Evolutionary conservation across 2,113 vertebrate genomes (phyloP), one percentile per base, ranked within the genome.

Genomic region (Oceanodroma tethys): DNA sequence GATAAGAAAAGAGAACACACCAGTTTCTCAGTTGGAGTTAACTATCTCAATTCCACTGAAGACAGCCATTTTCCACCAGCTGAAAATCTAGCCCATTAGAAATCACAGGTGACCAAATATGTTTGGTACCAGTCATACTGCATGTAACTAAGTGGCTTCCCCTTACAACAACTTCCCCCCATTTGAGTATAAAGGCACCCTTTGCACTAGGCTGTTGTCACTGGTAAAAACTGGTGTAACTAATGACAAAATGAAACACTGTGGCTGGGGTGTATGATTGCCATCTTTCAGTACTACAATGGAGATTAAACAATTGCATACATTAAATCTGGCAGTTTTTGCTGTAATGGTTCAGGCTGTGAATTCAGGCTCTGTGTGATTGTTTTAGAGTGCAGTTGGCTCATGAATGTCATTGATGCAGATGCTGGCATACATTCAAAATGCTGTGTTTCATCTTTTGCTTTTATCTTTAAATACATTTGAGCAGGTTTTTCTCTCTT

Each of bases 391-490:
- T 60, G 42, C 91, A 90, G 56, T 71, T 59, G 81, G 48, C 81
- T 86, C 32, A 2, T 70, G 71, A 93, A 79, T 63, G 65, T 76
- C 62, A 76, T 66, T 82, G 91, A 95, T 82, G 86, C 55, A 68
- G 71, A 83, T 1, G 3, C 70, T 89, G 23, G 63, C 86, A 63
- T 21, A 42, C 32, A 12, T 81, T 97, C 95, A 82, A 53, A 91
- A 88, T 50, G 59, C 82, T 62, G 29, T 3, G 10, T 83, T 94
- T 67, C 50, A 65, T 81, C 74, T 58, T 87, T 91, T 34, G 16
- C 93, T 94, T 93, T 93, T 62, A 65, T 90, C 95, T 95, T 83
- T 50, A 29, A 81, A 90, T 38, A 62, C 40, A 92, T 80, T 58
- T 91, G 58, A 94, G 42, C 56, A 62, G 60, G 55, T 50, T 84